Conservation (phyloP, 1,140 invertebrate species). For the Drosophila erecta region DNA sequence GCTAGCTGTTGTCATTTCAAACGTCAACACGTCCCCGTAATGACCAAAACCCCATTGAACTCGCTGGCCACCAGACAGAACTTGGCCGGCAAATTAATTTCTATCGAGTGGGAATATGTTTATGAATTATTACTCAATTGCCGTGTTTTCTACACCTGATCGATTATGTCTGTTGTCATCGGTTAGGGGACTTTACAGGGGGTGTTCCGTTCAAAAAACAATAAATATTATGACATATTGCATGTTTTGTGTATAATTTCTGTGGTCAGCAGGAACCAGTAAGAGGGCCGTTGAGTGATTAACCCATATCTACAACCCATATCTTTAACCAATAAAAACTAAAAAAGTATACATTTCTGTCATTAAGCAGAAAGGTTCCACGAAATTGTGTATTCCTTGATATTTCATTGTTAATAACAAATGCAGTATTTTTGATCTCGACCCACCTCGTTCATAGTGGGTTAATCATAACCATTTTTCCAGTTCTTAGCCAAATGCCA, state of each 20-base stretch:
- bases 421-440: not conserved
- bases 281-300: conserved; percentile 5
- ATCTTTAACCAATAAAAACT: no score
- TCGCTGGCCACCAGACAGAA: conserved; percentile 1
- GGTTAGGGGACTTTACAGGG: conserved; percentile 8
- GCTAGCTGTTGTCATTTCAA: conserved; percentile 63
- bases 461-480: conserved; percentile 27
- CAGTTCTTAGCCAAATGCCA: conserved; percentile 46
- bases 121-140: conserved; percentile 82
- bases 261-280: conserved; percentile 47
- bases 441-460: conserved; percentile 1
- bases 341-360: not conserved
- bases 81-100: conserved; percentile 71
- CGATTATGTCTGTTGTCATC: conserved; percentile 55
- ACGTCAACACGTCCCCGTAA: conserved; percentile 76
- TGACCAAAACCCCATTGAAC: conserved; percentile 39
- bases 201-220: conserved; percentile 37
- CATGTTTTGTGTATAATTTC: conserved; percentile 77
- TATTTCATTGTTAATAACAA: no score
- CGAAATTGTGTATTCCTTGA: no score
- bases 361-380: no score
- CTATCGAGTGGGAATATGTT: conserved; percentile 74
- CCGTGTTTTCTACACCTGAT: conserved; percentile 66
- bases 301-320: conserved; percentile 33
- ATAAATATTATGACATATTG: conserved; percentile 80